phyloP scores from a whole-genome alignment of 2,888 invertebrate species.

The Pachydiplax longipennis region DNA sequence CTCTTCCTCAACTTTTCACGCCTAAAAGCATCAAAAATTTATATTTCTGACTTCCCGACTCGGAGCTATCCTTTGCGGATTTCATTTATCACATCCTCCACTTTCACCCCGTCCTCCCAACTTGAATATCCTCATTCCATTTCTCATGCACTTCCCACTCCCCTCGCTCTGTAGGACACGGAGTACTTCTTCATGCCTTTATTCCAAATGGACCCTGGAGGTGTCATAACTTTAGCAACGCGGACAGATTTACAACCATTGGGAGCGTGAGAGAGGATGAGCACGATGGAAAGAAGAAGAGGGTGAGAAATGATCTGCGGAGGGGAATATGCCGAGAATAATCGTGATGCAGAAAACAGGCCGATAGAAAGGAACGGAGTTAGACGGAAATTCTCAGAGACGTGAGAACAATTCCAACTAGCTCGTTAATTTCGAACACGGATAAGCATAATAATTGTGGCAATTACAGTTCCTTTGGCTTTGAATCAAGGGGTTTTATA shows the following conservation, averaged over 20 bases:
- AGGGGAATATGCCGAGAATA: neutral
- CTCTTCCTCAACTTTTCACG: too few species aligned
- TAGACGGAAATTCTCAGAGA: neutral
- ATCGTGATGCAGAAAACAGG: neutral
- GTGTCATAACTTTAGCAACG: slow-evolving; percentile 26
- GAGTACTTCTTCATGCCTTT: slow-evolving; percentile 22
- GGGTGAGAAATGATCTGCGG: neutral
- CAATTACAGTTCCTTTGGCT: too few species aligned
- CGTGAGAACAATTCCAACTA: neutral
- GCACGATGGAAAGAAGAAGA: neutral
- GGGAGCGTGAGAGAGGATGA: slow-evolving; percentile 4
- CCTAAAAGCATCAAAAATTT: too few species aligned
- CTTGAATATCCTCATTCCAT: neutral
- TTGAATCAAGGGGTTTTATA: too few species aligned
- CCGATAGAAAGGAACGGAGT: neutral
- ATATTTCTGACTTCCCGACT: too few species aligned
- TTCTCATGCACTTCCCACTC: neutral
- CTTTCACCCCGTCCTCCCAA: neutral
- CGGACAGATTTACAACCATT: slow-evolving; percentile 17
- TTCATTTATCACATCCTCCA: neutral
- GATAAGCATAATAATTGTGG: too few species aligned
- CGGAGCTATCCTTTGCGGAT: neutral
- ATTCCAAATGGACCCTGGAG: slow-evolving; percentile 14
- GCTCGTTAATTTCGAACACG: too few species aligned
- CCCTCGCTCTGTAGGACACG: neutral